Base-by-base conservation (phyloP, 2,888 invertebrate species). In the Apamea crenata region DNA sequence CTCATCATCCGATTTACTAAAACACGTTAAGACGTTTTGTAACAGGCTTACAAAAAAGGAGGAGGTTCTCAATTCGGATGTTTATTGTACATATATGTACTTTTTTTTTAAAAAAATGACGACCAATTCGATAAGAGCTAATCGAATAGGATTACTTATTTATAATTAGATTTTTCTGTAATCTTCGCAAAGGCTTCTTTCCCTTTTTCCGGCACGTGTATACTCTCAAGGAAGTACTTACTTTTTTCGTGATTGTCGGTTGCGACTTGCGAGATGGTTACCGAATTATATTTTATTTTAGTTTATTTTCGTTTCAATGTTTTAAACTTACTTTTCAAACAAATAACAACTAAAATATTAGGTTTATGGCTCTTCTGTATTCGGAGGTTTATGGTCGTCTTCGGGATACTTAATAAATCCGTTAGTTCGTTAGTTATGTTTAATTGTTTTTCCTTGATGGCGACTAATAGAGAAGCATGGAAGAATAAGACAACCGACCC, bases 371-470 rank as follows among this genome's bases (percentile, higher is more conserved):
- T n/a, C n/a, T n/a, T n/a, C n/a, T n/a, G n/a, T n/a, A n/a, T n/a
- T n/a, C n/a, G n/a, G n/a, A 8, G 21, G 21, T 21, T 53, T 8
- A 8, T 25, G 21, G 0, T 40, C 40, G 16, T 6, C 6, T 40
- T 50, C 36, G 10, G n/a, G 74, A 16, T 21, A 75, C 18, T 1
- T 16, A 36, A 21, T 47, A 61, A 75, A 47, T 36, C 16, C 61
- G 36, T n/a, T n/a, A n/a, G n/a, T n/a, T n/a, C n/a, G n/a, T n/a
- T n/a, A n/a, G n/a, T n/a, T n/a, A n/a, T n/a, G 47, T 47, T 61
- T 76, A 61, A 76, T 77, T 50, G 47, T 18, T 21, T 47, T 47
- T 29, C 21, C 12, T 68, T 68, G 68, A 44, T 29, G 68, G 21
- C 8, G n/a, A 18, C 16, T n/a, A 40, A 10, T 8, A n/a, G 2